These are phyloP conservation scores for Oegoconia quadripuncta DNA, from an alignment of 2,888 invertebrate species.

Conservation along the genomic window DNA sequence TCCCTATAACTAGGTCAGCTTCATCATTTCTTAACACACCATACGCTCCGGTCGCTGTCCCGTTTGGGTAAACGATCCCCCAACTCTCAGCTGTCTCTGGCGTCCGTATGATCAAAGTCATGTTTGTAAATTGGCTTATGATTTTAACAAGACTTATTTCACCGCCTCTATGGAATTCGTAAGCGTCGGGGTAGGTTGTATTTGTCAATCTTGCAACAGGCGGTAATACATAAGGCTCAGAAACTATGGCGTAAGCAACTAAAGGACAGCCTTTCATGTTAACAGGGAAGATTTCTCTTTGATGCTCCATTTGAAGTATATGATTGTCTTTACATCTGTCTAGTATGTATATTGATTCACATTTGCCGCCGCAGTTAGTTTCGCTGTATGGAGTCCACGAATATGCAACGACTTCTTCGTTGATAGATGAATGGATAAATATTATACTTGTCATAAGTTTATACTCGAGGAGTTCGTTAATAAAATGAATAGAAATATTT, in stretches of 20 bases:
- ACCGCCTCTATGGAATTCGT: conserved; percentile 58
- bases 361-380: conserved; percentile 61
- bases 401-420: conserved; percentile 56
- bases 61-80: conserved; percentile 55
- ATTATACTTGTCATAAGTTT: conserved; percentile 64
- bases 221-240: conserved; percentile 72
- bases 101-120: conserved; percentile 58
- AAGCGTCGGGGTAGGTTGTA: conserved; percentile 47
- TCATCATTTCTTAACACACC: conserved; percentile 48
- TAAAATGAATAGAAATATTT: conserved; percentile 51
- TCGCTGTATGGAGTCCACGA: conserved; percentile 68
- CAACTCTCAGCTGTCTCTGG: conserved; percentile 60
- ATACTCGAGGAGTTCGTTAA: conserved; percentile 57
- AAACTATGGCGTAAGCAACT: conserved; percentile 58
- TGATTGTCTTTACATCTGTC: conserved; percentile 55
- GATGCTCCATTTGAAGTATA: conserved; percentile 43
- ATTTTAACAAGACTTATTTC: conserved; percentile 71
- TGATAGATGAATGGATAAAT: conserved; percentile 50
- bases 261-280: conserved; percentile 67
- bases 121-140: conserved; percentile 67
- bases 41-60: conserved; percentile 61
- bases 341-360: conserved; percentile 57
- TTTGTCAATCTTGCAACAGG: conserved; percentile 44
- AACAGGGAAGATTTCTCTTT: conserved; percentile 57
- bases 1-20: conserved; percentile 63